Conservation (phyloP, 2,888 invertebrate genomes). For the Drosophila neonasuta region DNA sequence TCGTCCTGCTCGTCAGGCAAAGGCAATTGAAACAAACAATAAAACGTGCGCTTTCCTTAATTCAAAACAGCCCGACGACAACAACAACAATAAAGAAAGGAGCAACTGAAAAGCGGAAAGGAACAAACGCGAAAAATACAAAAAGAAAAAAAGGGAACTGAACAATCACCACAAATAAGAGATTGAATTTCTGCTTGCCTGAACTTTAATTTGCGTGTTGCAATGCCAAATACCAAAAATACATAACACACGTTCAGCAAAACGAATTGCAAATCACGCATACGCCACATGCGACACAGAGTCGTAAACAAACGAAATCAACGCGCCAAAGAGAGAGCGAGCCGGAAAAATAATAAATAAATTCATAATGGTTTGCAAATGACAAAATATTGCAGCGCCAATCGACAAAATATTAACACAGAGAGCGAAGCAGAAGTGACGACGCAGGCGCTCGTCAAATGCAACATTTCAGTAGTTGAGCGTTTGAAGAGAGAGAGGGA, state of each 20-base stretch:
- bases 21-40: slow-evolving; percentile 75
- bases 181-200: slow-evolving; percentile 75
- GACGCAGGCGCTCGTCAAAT: slow-evolving; percentile 10
- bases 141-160: slow-evolving; percentile 14
- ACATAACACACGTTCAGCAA: slow-evolving; percentile 60
- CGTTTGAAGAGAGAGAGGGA: too few relatives aligned
- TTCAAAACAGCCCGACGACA: slow-evolving; percentile 58
- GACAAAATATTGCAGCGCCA: slow-evolving; percentile 75
- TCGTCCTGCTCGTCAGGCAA: slow-evolving; percentile 47
- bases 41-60: slow-evolving; percentile 76
- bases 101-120: slow-evolving; percentile 41
- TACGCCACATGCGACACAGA: slow-evolving; percentile 22
- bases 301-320: slow-evolving; percentile 63
- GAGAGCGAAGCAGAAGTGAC: slow-evolving; percentile 11
- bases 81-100: slow-evolving; percentile 46
- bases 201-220: slow-evolving; percentile 74
- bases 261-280: slow-evolving; percentile 67
- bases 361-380: slow-evolving; percentile 75
- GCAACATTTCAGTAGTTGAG: slow-evolving; percentile 14
- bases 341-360: slow-evolving; percentile 72
- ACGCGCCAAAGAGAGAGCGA: slow-evolving; percentile 35
- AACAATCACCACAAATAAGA: slow-evolving; percentile 69
- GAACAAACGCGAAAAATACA: too few relatives aligned
- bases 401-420: slow-evolving; percentile 76
- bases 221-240: slow-evolving; percentile 49